These are phyloP conservation scores for Cherax quadricarinatus DNA, from an alignment of 1,140 invertebrate species.

Conservation along the genomic window DNA sequence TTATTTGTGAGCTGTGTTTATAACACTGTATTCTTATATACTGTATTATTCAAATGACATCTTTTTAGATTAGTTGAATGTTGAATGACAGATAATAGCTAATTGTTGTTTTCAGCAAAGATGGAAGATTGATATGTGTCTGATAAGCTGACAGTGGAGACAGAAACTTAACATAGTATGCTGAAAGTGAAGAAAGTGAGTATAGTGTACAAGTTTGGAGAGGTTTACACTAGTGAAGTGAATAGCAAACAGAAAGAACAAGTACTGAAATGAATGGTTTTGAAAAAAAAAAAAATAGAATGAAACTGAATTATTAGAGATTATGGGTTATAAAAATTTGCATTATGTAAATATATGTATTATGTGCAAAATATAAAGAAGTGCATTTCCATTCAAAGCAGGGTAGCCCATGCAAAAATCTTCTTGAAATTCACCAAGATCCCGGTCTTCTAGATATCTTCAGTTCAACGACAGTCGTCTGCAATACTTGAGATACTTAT, in stretches of 20 bases:
- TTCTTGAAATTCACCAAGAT: too few species aligned
- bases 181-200: neutral
- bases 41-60: neutral
- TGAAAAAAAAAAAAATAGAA: neutral
- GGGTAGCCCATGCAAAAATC: neutral
- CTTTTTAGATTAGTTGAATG: neutral
- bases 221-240: neutral
- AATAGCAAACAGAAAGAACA: neutral
- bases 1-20: too few species aligned
- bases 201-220: neutral
- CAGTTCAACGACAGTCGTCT: too few species aligned
- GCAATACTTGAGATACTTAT: too few species aligned
- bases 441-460: too few species aligned
- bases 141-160: slow-evolving; percentile 3
- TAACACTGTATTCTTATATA: too few species aligned
- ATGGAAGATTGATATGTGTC: slow-evolving; percentile 4
- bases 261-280: neutral
- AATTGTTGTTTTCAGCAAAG: neutral
- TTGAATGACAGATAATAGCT: neutral
- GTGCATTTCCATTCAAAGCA: neutral
- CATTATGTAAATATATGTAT: neutral
- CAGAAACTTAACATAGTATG: neutral
- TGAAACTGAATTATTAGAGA: neutral
- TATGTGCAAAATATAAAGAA: neutral
- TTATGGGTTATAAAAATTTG: neutral